These are phyloP conservation scores for Crambe crambe DNA, from an alignment of 37 sponge, comb jelly and placozoan genomes.

Conservation along the genomic window DNA sequence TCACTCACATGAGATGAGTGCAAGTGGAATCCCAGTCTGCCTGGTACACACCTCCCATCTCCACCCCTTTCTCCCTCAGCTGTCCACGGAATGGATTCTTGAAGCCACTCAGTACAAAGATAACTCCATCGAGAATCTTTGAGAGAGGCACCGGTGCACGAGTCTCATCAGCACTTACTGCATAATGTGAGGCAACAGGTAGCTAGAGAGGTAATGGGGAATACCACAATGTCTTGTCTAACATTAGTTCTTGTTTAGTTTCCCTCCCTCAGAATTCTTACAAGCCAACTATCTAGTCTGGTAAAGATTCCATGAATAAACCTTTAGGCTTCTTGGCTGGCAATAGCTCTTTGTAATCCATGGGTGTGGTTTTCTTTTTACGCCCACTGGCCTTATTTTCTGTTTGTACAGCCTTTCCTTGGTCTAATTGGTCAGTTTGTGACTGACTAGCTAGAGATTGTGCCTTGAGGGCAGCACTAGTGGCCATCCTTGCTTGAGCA, in stretches of 20 bases:
- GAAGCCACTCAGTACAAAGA: conserved; percentile 89
- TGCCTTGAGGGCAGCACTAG: conserved; percentile 37
- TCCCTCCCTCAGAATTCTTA: too few relatives aligned
- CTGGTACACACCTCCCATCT: conserved; percentile 80
- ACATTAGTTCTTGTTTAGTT: too few relatives aligned
- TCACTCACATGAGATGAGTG: conserved; percentile 89
- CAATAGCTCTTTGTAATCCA: background rate
- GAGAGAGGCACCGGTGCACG: background rate
- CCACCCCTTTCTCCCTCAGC: conserved; percentile 78
- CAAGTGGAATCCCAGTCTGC: conserved; percentile 80
- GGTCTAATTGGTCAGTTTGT: conserved; percentile 7
- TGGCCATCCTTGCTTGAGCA: conserved; percentile 53
- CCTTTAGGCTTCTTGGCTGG: conserved; percentile 16
- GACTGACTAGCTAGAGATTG: background rate
- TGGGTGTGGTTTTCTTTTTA: conserved; percentile 5
- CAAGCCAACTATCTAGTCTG: too few relatives aligned
- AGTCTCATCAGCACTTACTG: background rate
- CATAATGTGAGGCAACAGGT: too few relatives aligned
- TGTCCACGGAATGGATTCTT: conserved; percentile 88
- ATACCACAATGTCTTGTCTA: too few relatives aligned
- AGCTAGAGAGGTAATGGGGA: too few relatives aligned
- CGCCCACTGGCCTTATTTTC: background rate
- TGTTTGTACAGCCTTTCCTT: background rate
- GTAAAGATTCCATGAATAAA: background rate
- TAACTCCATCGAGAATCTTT: conserved; percentile 55